Base-by-base conservation (phyloP, 2,797 vertebrate genomes). In the Microctenopoma steveboyesi region DNA sequence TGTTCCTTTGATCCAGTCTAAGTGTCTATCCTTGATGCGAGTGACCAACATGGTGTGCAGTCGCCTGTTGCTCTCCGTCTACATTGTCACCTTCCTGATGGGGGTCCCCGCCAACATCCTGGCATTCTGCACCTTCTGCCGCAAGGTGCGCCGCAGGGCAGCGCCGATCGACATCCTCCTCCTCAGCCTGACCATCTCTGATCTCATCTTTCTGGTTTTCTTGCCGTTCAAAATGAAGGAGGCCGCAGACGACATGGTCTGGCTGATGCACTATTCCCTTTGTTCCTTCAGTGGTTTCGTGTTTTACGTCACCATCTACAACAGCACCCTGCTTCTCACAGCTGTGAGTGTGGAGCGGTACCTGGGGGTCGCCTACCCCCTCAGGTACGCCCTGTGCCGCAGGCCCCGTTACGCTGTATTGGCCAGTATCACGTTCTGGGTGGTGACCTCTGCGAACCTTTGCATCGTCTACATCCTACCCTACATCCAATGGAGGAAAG, bases 281-380 rank as follows among this genome's bases (percentile, higher is more conserved):
- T 97, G 97, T 6, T 93, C 95, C 0, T 14, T 96, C 45, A 93
- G 88, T 0, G 91, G 89, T 0, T 97, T 96, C 16, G 60, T 94
- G n/a, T 97, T 96, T 86, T 98, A 93, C 83, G 94, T 93, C 85
- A 95, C 94, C 86, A 96, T 97, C 86, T 97, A 98, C 88, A 94
- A 94, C 89, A 97, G 95, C 91, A 95, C 95, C 0, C 87, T 96
- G 59, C 92, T 97, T 52, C 90, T 98, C 71, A 96, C 95, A 0
- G 96, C 94, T 0, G 92, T 97, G 10, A 94, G 95, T 11, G 86
- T 97, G 1, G 96, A 97, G 74, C 93, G 96, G 3, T 97, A 96
- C 67, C 86, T 97, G 27, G 95, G 96, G 0, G 95, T 96, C 1
- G 95, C 94, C 14, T 96, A 89, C 80, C 96, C 96, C 0, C 90